These are phyloP conservation scores for Pyxicephalus adspersus DNA, from an alignment of 2,113 vertebrate genomes.

Conservation along the genomic window DNA sequence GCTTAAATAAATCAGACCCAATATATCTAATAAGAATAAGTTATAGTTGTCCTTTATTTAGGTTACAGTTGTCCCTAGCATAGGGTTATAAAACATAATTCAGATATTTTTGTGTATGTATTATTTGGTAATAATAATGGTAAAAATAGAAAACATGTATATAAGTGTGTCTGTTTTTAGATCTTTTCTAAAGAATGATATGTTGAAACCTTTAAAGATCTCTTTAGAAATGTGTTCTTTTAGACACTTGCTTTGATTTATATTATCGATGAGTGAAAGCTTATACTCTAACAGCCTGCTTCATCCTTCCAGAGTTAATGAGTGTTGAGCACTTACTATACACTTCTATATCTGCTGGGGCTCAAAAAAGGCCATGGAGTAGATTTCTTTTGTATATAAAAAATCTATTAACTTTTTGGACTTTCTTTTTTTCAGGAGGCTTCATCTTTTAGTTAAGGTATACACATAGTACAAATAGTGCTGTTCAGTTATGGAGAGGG, in stretches of 20 bases:
- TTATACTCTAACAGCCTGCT: conserved; percentile 2
- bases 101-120: neutral
- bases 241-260: conserved; percentile 33
- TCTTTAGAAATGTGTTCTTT: neutral
- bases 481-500: too few relatives aligned
- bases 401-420: conserved; percentile 50
- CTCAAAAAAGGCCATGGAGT: conserved; percentile 41
- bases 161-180: neutral
- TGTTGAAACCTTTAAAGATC: neutral
- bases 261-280: conserved; percentile 30
- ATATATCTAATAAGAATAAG: too few relatives aligned
- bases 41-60: too few relatives aligned
- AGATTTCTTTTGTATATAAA: conserved; percentile 42
- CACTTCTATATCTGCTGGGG: conserved; percentile 15
- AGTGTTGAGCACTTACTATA: conserved; percentile 35
- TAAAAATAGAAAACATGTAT: neutral
- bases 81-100: neutral
- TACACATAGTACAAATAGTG: too few relatives aligned
- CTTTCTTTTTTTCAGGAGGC: conserved; percentile 38
- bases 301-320: conserved; percentile 30
- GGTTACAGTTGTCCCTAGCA: too few relatives aligned
- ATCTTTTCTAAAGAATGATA: neutral
- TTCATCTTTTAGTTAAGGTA: conserved; percentile 45
- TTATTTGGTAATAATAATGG: neutral
- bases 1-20: too few relatives aligned